A percentile compares a stretch with the other conserved stretches of the same genome.
Conservation (phyloP, 2,113 vertebrate genomes). For the Seriola rivoliana region DNA sequence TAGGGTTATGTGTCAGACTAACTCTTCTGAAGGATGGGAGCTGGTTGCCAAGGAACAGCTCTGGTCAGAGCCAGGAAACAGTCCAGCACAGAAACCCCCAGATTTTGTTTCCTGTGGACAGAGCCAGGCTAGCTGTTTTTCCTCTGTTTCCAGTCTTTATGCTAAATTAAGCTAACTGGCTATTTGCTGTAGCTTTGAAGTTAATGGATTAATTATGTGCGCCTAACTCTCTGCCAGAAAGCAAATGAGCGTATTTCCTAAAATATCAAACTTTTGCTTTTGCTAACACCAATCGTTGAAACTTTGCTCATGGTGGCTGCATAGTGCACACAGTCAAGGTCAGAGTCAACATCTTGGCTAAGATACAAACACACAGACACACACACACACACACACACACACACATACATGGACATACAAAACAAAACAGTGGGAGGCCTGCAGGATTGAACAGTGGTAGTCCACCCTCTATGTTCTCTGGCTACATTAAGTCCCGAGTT, state of each 20-base stretch:
- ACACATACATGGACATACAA: neutral
- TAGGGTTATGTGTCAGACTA: neutral
- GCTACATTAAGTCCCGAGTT: slow-evolving; percentile 53
- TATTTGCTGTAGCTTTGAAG: neutral
- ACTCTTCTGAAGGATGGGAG: neutral
- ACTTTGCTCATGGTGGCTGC: neutral
- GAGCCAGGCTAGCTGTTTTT: neutral
- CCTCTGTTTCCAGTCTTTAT: neutral
- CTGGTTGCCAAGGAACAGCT: neutral
- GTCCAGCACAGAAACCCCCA: no score
- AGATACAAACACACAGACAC: neutral
- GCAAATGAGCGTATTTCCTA: neutral
- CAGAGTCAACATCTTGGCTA: slow-evolving; percentile 13
- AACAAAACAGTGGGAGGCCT: slow-evolving; percentile 17
- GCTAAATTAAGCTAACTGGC: neutral
- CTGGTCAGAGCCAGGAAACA: neutral
- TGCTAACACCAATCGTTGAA: neutral
- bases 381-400: neutral
- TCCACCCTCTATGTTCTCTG: slow-evolving; percentile 37
- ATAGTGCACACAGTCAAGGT: slow-evolving; percentile 17
- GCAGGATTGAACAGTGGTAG: neutral
- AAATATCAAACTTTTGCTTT: neutral
- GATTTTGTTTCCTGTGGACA: neutral
- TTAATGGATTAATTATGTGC: neutral
- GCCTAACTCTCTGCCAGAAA: neutral